Percentiles rank a stretch among this genome's conserved stretches.
Conservation (phyloP, 2,797 vertebrate genomes). For the Crossoptilon crossoptilon region DNA sequence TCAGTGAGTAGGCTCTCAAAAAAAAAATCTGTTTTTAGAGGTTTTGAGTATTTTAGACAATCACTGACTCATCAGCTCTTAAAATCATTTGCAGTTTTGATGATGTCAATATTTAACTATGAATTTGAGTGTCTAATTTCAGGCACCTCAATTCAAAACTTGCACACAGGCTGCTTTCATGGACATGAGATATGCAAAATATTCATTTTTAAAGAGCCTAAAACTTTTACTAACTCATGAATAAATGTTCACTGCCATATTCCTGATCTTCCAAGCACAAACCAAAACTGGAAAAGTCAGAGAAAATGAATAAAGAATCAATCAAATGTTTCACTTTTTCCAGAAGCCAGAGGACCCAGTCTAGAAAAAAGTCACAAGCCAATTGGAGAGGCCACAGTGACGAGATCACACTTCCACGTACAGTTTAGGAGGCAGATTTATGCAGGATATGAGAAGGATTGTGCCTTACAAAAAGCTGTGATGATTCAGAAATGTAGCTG, state of each 20-base stretch:
- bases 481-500: conserved; percentile 5
- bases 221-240: neutral
- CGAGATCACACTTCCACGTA: neutral
- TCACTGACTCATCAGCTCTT: neutral
- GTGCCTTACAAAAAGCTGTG: neutral
- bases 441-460: neutral
- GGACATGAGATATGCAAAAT: neutral
- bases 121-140: neutral
- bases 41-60: neutral
- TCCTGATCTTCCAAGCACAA: neutral
- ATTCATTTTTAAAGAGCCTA: neutral
- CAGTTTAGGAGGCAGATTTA: neutral
- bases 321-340: neutral
- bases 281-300: neutral
- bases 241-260: neutral
- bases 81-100: neutral
- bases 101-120: neutral
- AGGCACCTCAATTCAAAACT: neutral
- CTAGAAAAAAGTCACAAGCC: neutral
- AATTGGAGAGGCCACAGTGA: neutral
- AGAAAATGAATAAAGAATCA: neutral
- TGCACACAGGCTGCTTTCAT: neutral
- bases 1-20: neutral
- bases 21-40: neutral
- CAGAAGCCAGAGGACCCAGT: neutral